Base-by-base conservation (phyloP, 2,797 vertebrate genomes). In the Danio albolineatus region DNA sequence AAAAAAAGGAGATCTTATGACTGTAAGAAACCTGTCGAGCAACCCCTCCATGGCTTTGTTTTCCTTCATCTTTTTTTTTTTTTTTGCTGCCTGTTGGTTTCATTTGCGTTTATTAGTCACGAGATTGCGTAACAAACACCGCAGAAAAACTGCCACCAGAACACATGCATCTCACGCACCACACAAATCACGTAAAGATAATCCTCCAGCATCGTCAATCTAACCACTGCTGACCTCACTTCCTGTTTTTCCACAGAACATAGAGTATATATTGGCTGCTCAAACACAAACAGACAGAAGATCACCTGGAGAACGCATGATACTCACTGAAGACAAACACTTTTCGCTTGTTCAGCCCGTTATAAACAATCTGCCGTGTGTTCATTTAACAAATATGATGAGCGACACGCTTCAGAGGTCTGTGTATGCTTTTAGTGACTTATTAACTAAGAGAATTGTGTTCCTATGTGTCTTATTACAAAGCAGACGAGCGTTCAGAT, bases 51-150 rank as follows among this genome's bases (percentile, higher is more conserved):
- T 56, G 12, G 14, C 13, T 72, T 64, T 19, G 44, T 66, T 62
- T 62, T 61, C 4, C 13, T 36, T 60, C 38, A n/a, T n/a, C n/a
- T n/a, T n/a, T n/a, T n/a, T n/a, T n/a, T n/a, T n/a, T 19, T 53
- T 73, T 59, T 41, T 57, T 51, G 48, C 21, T 4, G 0, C 48
- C 2, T 17, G 38, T 46, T 21, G 43, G 62, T 60, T 64, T 77
- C 54, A 70, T 57, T 78, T 60, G 21, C 43, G 21, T 59, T 53
- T 41, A 67, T 62, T 16, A 48, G 65, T 85, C 74, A 81, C 53
- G 56, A 19, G 43, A 69, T 89, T 88, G 85, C 54, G 69, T 81
- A 89, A 86, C 44, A 67, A 70, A 13, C 21, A 21, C 7, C 46
- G 28, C 61, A 3, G 62, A 7, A 66, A 28, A 38, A 13, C 44